phyloP scores from a whole-genome alignment of 2,113 vertebrate genomes.

The Aspidoscelis tigris region DNA sequence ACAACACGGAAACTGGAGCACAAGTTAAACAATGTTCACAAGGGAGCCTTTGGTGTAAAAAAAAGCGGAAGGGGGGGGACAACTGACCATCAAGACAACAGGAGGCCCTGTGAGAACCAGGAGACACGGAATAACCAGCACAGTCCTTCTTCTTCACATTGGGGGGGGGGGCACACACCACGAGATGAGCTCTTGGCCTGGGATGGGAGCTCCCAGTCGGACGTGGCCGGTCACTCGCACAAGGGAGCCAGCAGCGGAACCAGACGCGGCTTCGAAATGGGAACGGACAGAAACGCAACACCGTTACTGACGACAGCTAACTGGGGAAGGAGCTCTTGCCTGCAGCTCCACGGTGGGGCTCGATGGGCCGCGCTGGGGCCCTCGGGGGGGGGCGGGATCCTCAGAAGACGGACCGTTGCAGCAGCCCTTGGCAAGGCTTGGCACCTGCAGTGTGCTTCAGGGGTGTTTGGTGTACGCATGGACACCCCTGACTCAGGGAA shows the following conservation, averaged over 20 bases:
- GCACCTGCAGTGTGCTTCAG: fast-evolving
- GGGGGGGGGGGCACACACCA: conserved; percentile 29
- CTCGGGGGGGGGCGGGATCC: not conserved
- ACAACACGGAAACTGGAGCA: conserved; percentile 46
- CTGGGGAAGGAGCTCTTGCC: not conserved
- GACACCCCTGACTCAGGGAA: not conserved
- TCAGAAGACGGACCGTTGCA: not conserved
- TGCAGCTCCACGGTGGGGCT: not conserved
- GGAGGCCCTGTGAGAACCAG: conserved; percentile 28
- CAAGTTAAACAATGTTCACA: conserved; percentile 65
- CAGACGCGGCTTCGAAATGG: conserved; percentile 49
- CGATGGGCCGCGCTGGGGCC: not conserved
- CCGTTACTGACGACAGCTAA: conserved; percentile 25
- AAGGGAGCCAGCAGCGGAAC: conserved; percentile 56
- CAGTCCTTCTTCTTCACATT: conserved; percentile 28
- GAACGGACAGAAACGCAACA: conserved; percentile 27
- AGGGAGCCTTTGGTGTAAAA: conserved; percentile 13
- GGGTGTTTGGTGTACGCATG: not conserved
- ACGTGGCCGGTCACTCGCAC: conserved; percentile 29
- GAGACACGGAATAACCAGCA: conserved; percentile 22
- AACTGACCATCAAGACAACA: not conserved
- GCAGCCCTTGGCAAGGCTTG: not conserved
- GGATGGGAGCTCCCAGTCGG: conserved; percentile 39
- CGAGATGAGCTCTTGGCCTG: conserved; percentile 41
- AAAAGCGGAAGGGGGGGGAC: not conserved